Percentiles rank a stretch among this genome's conserved stretches.
Evolutionary conservation across 2,888 invertebrate genomes (phyloP).

Genomic region (Ceratothoa steindachneri): DNA sequence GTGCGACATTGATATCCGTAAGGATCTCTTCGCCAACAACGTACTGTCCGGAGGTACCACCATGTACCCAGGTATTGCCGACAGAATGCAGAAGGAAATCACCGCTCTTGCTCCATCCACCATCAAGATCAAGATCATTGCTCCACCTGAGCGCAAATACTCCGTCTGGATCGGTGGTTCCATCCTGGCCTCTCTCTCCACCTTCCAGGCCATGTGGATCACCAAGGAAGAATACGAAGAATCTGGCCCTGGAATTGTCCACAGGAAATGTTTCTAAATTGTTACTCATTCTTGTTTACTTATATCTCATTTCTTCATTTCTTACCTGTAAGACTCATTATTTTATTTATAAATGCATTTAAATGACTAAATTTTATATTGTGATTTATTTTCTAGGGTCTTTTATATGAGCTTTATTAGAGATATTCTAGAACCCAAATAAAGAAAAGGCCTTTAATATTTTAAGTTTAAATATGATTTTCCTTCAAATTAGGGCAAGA

Average conservation of each 20-base stretch:
- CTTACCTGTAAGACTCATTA: too few species aligned
- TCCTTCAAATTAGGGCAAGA: too few species aligned
- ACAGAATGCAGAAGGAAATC: conserved; percentile 96
- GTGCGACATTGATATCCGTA: conserved; percentile 86
- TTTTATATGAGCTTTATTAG: too few species aligned
- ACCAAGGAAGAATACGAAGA: conserved; percentile 59
- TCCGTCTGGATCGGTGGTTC: conserved; percentile 51
- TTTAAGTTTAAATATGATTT: too few species aligned
- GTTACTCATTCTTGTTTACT: background rate
- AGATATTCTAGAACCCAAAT: too few species aligned
- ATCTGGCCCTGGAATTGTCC: conserved; percentile 61
- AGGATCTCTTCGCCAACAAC: conserved; percentile 54
- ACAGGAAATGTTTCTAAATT: conserved; percentile 44
- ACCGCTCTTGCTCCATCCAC: conserved; percentile 80
- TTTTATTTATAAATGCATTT: too few species aligned
- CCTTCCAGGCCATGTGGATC: conserved; percentile 37
- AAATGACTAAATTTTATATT: too few species aligned
- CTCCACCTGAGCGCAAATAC: conserved; percentile 55
- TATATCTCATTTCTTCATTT: background rate
- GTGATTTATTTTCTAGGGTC: too few species aligned
- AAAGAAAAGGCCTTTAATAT: too few species aligned
- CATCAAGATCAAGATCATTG: conserved; percentile 92
- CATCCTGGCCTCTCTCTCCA: conserved; percentile 49
- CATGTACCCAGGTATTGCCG: conserved; percentile 96
- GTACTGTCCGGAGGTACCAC: conserved; percentile 71